Percentiles rank a stretch among this genome's conserved stretches.
Evolutionary conservation across 2,888 invertebrate species (phyloP).

Genomic region (Plagiodera versicolora): DNA sequence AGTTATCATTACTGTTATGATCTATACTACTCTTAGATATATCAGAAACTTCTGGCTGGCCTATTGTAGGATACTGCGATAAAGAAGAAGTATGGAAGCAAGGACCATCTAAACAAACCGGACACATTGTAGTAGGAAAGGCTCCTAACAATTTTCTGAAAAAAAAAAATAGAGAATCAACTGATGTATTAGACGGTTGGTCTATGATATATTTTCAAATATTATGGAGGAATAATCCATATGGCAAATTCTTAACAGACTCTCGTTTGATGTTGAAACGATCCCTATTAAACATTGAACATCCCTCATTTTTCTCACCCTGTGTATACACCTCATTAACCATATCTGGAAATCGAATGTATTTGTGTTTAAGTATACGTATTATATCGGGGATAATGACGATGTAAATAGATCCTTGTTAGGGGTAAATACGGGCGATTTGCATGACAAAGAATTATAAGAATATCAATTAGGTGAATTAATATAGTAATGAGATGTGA

Average conservation of each 20-base stretch:
- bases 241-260: background rate
- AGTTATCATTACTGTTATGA: slow-evolving; percentile 8
- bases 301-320: slow-evolving; percentile 5
- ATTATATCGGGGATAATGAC: slow-evolving; percentile 8
- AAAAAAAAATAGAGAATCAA: slow-evolving; percentile 31
- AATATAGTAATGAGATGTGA: slow-evolving; percentile 22
- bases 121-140: slow-evolving; percentile 48
- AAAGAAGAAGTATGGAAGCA: slow-evolving; percentile 43
- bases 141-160: slow-evolving; percentile 51
- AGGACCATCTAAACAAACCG: slow-evolving; percentile 49
- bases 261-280: too few relatives aligned
- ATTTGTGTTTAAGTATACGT: slow-evolving; percentile 24
- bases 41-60: slow-evolving; percentile 3
- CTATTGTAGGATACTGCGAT: slow-evolving; percentile 26
- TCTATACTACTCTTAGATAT: slow-evolving; percentile 8
- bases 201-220: slow-evolving; percentile 7
- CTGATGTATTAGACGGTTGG: too few relatives aligned
- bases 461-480: slow-evolving; percentile 26
- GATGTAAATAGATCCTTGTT: slow-evolving; percentile 12
- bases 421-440: slow-evolving; percentile 21
- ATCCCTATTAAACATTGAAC: slow-evolving; percentile 9
- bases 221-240: background rate
- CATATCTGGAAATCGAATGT: slow-evolving; percentile 18
- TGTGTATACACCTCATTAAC: slow-evolving; percentile 28
- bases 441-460: slow-evolving; percentile 31